These are phyloP conservation scores for Calliscelio sp. DNA, from an alignment of 2,888 invertebrate species.

Conservation along the genomic window DNA sequence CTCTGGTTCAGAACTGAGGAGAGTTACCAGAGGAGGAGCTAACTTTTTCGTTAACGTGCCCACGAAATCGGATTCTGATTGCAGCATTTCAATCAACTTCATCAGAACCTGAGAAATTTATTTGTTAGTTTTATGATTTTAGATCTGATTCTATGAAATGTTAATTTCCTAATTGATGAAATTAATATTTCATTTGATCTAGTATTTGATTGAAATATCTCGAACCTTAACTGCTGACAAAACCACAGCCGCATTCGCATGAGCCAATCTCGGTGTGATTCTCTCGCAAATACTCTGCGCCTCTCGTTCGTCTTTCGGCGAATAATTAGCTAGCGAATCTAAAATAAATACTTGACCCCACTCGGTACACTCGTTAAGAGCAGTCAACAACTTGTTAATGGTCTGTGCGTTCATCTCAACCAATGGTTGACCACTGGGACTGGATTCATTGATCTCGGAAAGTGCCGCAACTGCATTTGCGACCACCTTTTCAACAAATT, in stretches of 20 bases:
- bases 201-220: too few species aligned
- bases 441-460: constrained; percentile 99
- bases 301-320: constrained; percentile 98
- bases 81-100: constrained; percentile 99
- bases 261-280: constrained; percentile 98
- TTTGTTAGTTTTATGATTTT: too few species aligned
- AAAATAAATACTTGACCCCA: constrained; percentile 99
- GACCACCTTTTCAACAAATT: constrained; percentile 88
- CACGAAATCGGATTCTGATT: constrained; percentile 97
- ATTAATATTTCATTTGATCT: too few species aligned
- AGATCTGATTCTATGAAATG: too few species aligned
- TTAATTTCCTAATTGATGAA: too few species aligned
- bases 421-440: constrained; percentile 96
- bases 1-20: constrained; percentile 99
- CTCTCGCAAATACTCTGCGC: constrained; percentile 99
- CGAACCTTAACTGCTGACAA: constrained; percentile 97
- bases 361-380: constrained; percentile 99
- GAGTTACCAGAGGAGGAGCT: constrained; percentile 99
- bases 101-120: constrained; percentile 90
- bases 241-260: constrained; percentile 99
- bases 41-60: constrained; percentile 97
- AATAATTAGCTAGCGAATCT: constrained; percentile 98
- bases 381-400: constrained; percentile 98
- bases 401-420: constrained; percentile 99
- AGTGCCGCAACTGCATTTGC: constrained; percentile 99